A percentile compares a stretch with the other conserved stretches of the same genome.
These are phyloP conservation scores for Congeria kusceri DNA, from an alignment of 2,888 invertebrate genomes.

Conservation along the genomic window DNA sequence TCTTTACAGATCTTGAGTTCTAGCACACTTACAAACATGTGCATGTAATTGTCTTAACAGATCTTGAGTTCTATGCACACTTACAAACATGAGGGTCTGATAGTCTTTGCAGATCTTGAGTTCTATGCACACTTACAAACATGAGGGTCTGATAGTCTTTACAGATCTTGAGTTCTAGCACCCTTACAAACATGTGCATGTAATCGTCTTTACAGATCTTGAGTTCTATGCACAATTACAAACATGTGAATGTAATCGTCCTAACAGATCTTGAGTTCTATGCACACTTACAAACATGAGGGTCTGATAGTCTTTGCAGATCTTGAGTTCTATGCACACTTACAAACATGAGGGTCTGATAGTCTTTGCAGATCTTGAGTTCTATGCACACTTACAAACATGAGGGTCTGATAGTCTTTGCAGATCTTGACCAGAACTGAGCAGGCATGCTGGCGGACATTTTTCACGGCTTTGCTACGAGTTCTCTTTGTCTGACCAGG, in stretches of 20 bases:
- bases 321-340: constrained; percentile 72
- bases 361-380: too few relatives aligned
- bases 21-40: too few relatives aligned
- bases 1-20: too few relatives aligned
- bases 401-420: constrained; percentile 93
- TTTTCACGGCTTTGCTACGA: constrained; percentile 91
- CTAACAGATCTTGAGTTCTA: too few relatives aligned
- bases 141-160: too few relatives aligned
- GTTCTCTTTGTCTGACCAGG: constrained; percentile 89
- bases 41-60: too few relatives aligned
- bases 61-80: constrained; percentile 37
- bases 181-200: constrained; percentile 89
- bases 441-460: constrained; percentile 95
- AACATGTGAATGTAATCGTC: too few relatives aligned
- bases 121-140: too few relatives aligned
- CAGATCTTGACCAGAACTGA: constrained; percentile 95
- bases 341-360: too few relatives aligned
- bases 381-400: constrained; percentile 87
- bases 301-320: constrained; percentile 94
- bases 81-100: constrained; percentile 91
- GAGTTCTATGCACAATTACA: too few relatives aligned
- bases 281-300: constrained; percentile 88
- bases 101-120: constrained; percentile 91
- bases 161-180: not conserved
- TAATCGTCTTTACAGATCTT: constrained; percentile 96